Evolutionary conservation across 2,797 vertebrate species (phyloP), one percentile per base, ranked within the genome.

Genomic region (Gobionotothen gibberifrons): DNA sequence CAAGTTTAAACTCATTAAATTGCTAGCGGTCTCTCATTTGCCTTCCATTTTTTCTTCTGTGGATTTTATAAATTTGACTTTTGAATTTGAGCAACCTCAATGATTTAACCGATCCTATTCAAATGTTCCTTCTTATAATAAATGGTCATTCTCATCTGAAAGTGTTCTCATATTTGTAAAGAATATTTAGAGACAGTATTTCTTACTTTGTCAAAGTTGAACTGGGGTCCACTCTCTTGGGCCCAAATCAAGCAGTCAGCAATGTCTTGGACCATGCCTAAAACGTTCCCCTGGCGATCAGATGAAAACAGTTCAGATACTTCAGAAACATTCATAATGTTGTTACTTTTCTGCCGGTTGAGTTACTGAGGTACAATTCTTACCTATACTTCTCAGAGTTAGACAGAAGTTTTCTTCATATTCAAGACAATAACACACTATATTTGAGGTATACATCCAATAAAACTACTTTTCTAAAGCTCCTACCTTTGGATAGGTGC

Each of bases 241-340:
- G 89, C 88, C 93, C 94, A 95, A 54, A 94, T 16, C 72, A 95
- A 77, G 74, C 93, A 92, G 87, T 95, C 95, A 56, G 89, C 78
- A 21, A 95, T 88, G 74, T 95, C 93, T 86, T 94, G 90, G 22
- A 95, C 81, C 94, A 95, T 95, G 63, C 79, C 92, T 82, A 94
- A 92, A 78, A 94, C 93, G 55, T 93, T 94, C 19, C 89, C 91
- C 95, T 95, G 77, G 56, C 64, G 81, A 84, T 43, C 39, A 85
- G 52, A 80, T 16, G 2, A 65, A 70, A 72, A 36, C 76, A 82
- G 22, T 17, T 57, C 58, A 67, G 46, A 81, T 44, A 57, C 11
- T 13, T 69, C 42, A 60, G 26, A 15, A 5, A 81, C n/a, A 61
- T 43, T 46, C 54, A 43, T 4, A 48, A 66, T 70, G 29, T 5